Base-by-base conservation (phyloP, 2,797 vertebrate species). In the Triplophysa bombifrons region DNA sequence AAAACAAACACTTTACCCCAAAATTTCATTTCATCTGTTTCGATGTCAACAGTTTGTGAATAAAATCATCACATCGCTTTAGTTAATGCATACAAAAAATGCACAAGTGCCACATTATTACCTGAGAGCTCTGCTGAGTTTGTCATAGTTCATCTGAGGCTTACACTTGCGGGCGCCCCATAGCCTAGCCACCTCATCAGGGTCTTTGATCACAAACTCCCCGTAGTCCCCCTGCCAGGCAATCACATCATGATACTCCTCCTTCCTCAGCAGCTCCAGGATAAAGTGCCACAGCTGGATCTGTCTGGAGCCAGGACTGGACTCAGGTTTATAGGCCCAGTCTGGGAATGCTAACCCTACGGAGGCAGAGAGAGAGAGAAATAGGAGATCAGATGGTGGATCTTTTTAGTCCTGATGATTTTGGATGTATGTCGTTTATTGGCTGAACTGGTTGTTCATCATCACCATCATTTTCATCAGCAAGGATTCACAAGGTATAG, bases 221-320 rank as follows among this genome's bases (percentile, higher is more conserved):
- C 96, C 96, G 0, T 97, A 97, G 91, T 97, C 96, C 0, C 96
- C 96, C 88, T 97, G 96, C 96, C 96, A 97, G 76, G 95, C 95
- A 12, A 97, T 97, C 88, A 97, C 96, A 0, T 96, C 96, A 20
- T 96, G 96, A 81, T 95, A 97, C 82, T 97, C 96, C 84, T 96
- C 96, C 84, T 96, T 97, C 76, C 94, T 88, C 70, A 97, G 91
- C 85, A 97, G 92, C 90, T 97, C 96, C 88, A 97, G 89, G 87
- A 97, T 96, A 83, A 97, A 97, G 89, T 97, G 96, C 96, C 96
- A 97, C 83, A 97, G 92, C 91, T 97, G 96, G 91, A 97, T 96
- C 89, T 97, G 96, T 81, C 96, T 87, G 1, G 96, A 96, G 66
- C 96, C 96, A 0, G 96, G 96, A 82, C 95, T 96, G 0, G 96